A percentile compares a stretch with the other conserved stretches of the same genome.
These are phyloP conservation scores for Melanotaenia maccullochi DNA, from an alignment of 2,797 vertebrate species.

Conservation along the genomic window DNA sequence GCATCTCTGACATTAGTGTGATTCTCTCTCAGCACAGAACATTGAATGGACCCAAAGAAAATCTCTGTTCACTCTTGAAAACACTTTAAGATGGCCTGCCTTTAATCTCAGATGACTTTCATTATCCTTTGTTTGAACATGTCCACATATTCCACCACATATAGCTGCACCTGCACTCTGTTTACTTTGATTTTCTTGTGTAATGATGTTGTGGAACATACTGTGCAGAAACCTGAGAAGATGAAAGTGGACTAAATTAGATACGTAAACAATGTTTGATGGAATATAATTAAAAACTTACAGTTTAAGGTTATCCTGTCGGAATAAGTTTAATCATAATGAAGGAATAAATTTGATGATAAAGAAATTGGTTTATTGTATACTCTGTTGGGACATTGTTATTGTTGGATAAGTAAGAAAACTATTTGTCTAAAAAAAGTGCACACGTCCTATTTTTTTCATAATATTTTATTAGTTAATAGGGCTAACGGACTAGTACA, in stretches of 20 bases:
- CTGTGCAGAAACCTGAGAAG: constrained; percentile 57
- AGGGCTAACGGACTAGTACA: constrained; percentile 38
- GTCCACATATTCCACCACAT: constrained; percentile 34
- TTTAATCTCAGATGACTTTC: constrained; percentile 59
- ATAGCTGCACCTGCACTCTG: constrained; percentile 52
- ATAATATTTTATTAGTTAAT: constrained; percentile 23
- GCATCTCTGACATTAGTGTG: constrained; percentile 66
- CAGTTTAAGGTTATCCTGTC: constrained; percentile 70
- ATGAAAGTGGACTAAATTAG: constrained; percentile 79
- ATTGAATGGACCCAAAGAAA: constrained; percentile 33
- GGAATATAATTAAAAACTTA: constrained; percentile 74
- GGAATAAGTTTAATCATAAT: constrained; percentile 81
- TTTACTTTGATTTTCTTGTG: constrained; percentile 70
- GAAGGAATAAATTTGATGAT: constrained; percentile 72
- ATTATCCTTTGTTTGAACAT: constrained; percentile 48
- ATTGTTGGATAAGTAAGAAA: constrained; percentile 62
- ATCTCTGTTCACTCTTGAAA: constrained; percentile 20
- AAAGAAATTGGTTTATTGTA: constrained; percentile 65
- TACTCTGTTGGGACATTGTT: constrained; percentile 63
- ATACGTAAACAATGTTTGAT: constrained; percentile 76
- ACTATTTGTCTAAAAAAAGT: constrained; percentile 52
- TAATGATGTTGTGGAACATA: constrained; percentile 57
- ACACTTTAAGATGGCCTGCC: constrained; percentile 39
- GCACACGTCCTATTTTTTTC: constrained; percentile 22
- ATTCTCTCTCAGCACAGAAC: constrained; percentile 50